Evolutionary conservation across 2,888 invertebrate species (phyloP).

Genomic region (Germaria angustata): DNA sequence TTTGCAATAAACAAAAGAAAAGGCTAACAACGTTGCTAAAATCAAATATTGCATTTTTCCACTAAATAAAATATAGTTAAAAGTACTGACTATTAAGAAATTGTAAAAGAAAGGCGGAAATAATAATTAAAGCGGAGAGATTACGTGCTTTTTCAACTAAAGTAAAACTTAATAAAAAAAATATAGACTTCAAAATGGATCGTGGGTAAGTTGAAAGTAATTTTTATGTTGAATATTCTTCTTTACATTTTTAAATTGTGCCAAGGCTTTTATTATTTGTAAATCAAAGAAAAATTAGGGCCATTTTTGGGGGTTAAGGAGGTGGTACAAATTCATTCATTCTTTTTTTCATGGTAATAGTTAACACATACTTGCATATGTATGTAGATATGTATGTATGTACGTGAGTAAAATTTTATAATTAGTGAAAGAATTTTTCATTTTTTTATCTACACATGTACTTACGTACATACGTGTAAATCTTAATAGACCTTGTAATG

Average conservation of each 20-base stretch:
- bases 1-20: conserved; percentile 64
- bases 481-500: conserved; percentile 59
- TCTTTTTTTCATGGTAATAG: neutral
- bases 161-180: neutral
- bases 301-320: conserved; percentile 31
- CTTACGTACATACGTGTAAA: no score
- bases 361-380: neutral
- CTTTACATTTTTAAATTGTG: conserved; percentile 63
- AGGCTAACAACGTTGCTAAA: conserved; percentile 51
- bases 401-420: conserved; percentile 48
- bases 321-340: conserved; percentile 15
- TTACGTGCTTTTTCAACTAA: conserved; percentile 47
- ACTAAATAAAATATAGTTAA: conserved; percentile 29
- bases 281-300: conserved; percentile 40
- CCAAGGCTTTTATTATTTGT: conserved; percentile 62
- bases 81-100: neutral
- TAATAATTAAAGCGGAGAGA: conserved; percentile 22
- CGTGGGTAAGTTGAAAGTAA: conserved; percentile 74
- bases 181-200: conserved; percentile 72
- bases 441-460: no score
- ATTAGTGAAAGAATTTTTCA: conserved; percentile 42
- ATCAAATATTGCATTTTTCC: conserved; percentile 49
- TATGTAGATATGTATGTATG: neutral
- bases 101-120: conserved; percentile 51
- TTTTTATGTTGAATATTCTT: neutral